Conservation (phyloP, 2,797 vertebrate species). For the Coracias cyanogaster region DNA sequence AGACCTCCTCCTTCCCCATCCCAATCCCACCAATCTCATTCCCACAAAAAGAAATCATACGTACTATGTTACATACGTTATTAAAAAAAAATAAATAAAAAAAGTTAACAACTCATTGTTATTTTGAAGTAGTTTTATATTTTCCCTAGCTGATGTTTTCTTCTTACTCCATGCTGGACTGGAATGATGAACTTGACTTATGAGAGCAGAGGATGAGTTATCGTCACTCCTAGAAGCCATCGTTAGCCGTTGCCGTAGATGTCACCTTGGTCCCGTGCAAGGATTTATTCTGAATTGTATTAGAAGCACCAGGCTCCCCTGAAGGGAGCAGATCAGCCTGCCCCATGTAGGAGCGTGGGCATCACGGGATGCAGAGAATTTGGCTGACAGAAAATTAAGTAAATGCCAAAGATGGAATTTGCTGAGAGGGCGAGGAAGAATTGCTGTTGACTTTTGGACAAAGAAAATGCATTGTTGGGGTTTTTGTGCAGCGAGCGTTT, state of each 20-base stretch:
- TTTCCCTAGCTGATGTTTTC: background rate
- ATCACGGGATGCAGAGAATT: background rate
- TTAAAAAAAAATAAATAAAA: background rate
- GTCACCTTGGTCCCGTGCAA: accelerated
- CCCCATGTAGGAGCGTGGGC: background rate
- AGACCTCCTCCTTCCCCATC: background rate
- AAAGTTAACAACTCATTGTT: background rate
- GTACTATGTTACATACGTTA: background rate
- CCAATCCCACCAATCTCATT: background rate
- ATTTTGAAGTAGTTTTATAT: background rate
- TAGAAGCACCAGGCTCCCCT: background rate
- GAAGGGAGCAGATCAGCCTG: background rate
- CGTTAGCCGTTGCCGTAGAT: accelerated
- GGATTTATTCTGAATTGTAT: background rate
- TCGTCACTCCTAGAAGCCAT: background rate
- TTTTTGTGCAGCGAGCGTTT: background rate
- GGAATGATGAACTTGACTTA: background rate
- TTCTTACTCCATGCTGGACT: background rate
- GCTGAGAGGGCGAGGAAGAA: background rate
- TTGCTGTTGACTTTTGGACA: background rate
- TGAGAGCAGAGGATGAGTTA: background rate
- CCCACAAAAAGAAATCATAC: background rate
- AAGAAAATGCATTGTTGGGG: background rate
- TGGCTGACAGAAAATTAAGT: background rate
- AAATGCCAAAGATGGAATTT: background rate